These are phyloP conservation scores for Acromyrmex charruanus DNA, from an alignment of 1,140 invertebrate species.

Conservation along the genomic window DNA sequence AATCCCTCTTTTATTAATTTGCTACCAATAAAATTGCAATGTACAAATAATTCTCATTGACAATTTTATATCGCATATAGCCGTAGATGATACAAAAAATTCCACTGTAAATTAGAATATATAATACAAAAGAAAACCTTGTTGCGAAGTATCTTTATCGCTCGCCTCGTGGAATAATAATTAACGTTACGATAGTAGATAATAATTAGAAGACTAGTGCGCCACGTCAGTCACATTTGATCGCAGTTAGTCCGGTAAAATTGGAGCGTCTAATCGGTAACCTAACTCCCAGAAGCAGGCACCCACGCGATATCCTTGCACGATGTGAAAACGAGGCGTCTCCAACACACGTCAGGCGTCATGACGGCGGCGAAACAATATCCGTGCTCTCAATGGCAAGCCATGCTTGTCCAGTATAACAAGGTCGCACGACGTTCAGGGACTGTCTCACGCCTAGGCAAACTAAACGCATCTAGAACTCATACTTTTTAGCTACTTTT, in stretches of 20 bases:
- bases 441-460: conserved; percentile 33
- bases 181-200: not conserved
- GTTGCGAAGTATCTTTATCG: not conserved
- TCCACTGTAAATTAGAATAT: not conserved
- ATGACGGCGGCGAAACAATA: conserved; percentile 52
- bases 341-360: conserved; percentile 40
- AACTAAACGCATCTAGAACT: conserved; percentile 22
- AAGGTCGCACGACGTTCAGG: conserved; percentile 35
- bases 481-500: not conserved
- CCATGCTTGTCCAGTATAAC: conserved; percentile 50
- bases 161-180: not conserved
- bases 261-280: conserved; percentile 59
- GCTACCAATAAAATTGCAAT: not conserved
- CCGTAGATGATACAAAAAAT: not conserved
- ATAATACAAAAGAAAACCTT: not conserved
- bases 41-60: not conserved
- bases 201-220: conserved; percentile 41
- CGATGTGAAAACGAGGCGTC: conserved; percentile 50
- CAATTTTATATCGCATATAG: not conserved
- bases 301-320: conserved; percentile 58
- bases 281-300: conserved; percentile 29
- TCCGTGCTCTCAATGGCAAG: conserved; percentile 61
- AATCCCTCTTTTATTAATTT: not conserved
- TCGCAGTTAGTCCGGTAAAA: conserved; percentile 30
- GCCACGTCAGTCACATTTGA: conserved; percentile 30